phyloP scores from a whole-genome alignment of 1,140 invertebrate species.

The Drosophila carrolli region DNA sequence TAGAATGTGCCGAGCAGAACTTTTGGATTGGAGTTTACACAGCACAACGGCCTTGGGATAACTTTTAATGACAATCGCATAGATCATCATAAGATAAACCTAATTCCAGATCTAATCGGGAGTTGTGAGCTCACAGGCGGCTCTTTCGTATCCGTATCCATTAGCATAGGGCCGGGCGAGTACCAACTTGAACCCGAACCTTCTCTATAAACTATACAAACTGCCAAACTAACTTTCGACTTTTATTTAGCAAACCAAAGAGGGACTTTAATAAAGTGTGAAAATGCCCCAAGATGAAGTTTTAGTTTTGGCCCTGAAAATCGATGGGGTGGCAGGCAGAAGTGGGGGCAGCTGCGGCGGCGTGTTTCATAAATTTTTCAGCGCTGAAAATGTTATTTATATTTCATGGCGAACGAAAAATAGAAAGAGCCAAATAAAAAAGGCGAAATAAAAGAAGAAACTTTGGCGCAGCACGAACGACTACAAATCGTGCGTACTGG shows the following conservation, averaged over 20 bases:
- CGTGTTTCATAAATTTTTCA: constrained; percentile 81
- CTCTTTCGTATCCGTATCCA: constrained; percentile 10
- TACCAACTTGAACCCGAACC: constrained; percentile 11
- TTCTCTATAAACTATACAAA: constrained; percentile 49
- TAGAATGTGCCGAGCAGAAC: neutral
- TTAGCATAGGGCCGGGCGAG: constrained; percentile 12
- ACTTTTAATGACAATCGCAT: constrained; percentile 29
- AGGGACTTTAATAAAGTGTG: constrained; percentile 79
- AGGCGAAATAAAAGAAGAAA: constrained; percentile 51
- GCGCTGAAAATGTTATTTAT: constrained; percentile 79
- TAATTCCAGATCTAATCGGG: constrained; percentile 34
- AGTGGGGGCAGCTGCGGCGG: constrained; percentile 44
- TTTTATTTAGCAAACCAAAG: constrained; percentile 57
- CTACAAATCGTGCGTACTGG: constrained; percentile 78
- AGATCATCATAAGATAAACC: constrained; percentile 47
- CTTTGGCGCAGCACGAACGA: constrained; percentile 80
- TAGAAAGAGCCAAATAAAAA: constrained; percentile 24
- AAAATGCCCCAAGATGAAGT: constrained; percentile 65
- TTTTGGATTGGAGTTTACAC: constrained; percentile 15
- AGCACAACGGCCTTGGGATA: constrained; percentile 30
- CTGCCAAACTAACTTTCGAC: constrained; percentile 65
- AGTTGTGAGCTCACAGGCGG: constrained; percentile 17
- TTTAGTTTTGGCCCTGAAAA: constrained; percentile 68
- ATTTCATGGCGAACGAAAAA: constrained; percentile 67
- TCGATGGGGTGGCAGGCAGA: constrained; percentile 45